A percentile compares a stretch with the other conserved stretches of the same genome.
phyloP scores from a whole-genome alignment of 1,140 invertebrate species.

The Sycophila sp. region DNA sequence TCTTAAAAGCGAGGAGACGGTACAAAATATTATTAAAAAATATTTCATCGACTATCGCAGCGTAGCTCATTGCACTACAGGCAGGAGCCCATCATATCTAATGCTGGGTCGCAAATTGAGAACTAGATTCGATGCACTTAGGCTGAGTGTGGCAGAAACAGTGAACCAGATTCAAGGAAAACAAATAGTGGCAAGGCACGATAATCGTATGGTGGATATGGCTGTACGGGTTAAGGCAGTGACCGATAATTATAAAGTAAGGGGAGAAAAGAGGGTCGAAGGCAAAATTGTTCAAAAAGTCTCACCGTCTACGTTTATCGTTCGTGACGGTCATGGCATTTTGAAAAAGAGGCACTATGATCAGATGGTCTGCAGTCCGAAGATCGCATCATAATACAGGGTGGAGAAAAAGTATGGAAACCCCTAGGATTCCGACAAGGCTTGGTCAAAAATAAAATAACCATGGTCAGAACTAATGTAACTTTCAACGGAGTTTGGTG shows the following conservation, averaged over 20 bases:
- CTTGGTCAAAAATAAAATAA: no score
- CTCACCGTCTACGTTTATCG: slow-evolving; percentile 9
- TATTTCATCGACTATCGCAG: slow-evolving; percentile 50
- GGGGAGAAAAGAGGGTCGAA: not conserved
- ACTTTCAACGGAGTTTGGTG: no score
- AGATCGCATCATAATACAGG: no score
- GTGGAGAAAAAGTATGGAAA: no score
- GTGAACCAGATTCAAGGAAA: not conserved
- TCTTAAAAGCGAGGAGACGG: slow-evolving; percentile 23
- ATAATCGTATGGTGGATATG: not conserved
- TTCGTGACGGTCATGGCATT: not conserved
- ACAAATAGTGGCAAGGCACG: not conserved
- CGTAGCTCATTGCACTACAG: slow-evolving; percentile 48
- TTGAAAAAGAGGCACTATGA: not conserved
- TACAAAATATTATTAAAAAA: slow-evolving; percentile 38
- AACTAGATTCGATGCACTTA: slow-evolving; percentile 14
- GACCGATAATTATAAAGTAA: slow-evolving; percentile 10
- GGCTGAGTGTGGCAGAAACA: not conserved
- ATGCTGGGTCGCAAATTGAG: not conserved
- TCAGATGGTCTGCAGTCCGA: no score
- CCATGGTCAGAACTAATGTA: no score
- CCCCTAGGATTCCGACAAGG: no score
- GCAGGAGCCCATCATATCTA: slow-evolving; percentile 27
- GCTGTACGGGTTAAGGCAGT: not conserved
- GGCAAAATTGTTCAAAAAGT: not conserved